Conservation (phyloP, 2,113 vertebrate species). For the Gadus chalcogrammus region DNA sequence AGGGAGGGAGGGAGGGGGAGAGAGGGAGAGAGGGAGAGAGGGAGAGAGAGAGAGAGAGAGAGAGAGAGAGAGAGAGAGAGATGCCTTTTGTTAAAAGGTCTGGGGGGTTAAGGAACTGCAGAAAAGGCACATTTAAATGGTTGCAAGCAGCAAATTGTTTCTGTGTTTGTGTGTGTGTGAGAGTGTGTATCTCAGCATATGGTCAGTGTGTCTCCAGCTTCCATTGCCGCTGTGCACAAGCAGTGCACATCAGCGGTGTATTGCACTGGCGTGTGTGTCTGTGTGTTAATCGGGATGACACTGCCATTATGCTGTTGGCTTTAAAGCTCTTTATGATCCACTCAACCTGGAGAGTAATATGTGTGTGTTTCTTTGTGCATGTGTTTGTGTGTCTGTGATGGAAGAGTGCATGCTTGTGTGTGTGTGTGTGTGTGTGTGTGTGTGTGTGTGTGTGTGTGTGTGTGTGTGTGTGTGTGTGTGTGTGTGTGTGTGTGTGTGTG, state of each 20-base stretch:
- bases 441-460: slow-evolving; percentile 42
- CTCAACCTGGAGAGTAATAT: slow-evolving; percentile 61
- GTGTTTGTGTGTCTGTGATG: too few species aligned
- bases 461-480: too few species aligned
- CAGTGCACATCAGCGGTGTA: too few species aligned
- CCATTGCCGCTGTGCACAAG: too few species aligned
- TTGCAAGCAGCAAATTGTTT: background rate
- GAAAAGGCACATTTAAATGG: background rate
- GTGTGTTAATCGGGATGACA: slow-evolving; percentile 19
- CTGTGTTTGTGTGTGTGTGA: slow-evolving; percentile 5
- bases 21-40: too few species aligned
- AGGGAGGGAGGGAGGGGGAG: background rate
- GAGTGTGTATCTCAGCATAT: slow-evolving; percentile 58
- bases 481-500: slow-evolving; percentile 42
- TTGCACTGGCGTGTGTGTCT: too few species aligned
- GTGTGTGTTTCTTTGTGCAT: slow-evolving; percentile 42
- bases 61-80: too few species aligned
- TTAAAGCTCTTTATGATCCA: slow-evolving; percentile 60
- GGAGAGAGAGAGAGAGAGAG: too few species aligned
- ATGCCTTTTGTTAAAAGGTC: too few species aligned
- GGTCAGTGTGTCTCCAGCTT: slow-evolving; percentile 50
- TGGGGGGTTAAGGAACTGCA: too few species aligned
- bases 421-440: too few species aligned
- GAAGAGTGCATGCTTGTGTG: too few species aligned
- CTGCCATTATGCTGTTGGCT: slow-evolving; percentile 51